Percentiles rank a stretch among this genome's conserved stretches.
phyloP scores from a whole-genome alignment of 1,140 invertebrate genomes.

The Magallana ariakensis region DNA sequence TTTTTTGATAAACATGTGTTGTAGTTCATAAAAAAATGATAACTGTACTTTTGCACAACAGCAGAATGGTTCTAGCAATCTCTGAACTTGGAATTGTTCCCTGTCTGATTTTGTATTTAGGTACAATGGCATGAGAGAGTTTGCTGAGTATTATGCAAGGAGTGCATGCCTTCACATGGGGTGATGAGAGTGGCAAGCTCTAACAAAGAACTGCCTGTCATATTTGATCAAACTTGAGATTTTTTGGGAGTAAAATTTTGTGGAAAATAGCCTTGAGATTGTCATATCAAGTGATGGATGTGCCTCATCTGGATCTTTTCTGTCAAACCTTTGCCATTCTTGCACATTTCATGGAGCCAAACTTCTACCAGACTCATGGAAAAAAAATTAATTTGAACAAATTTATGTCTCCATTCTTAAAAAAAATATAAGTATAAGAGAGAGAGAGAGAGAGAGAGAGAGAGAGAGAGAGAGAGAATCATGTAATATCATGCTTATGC shows the following conservation, averaged over 20 bases:
- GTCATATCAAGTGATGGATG: not conserved
- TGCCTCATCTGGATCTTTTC: not conserved
- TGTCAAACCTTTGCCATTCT: conserved; percentile 8
- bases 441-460: too few species aligned
- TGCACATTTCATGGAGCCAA: not conserved
- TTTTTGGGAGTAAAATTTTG: not conserved
- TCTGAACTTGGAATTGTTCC: not conserved
- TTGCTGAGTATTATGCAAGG: conserved; percentile 32
- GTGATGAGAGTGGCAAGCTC: not conserved
- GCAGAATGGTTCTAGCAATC: not conserved
- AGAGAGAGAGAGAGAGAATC: too few species aligned
- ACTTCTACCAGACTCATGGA: not conserved
- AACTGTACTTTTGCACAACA: not conserved
- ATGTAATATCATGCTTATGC: too few species aligned
- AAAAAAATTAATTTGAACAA: not conserved
- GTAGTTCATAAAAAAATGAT: too few species aligned
- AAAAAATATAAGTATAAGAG: too few species aligned
- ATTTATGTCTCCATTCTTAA: not conserved
- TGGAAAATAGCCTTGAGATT: not conserved
- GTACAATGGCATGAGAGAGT: conserved; percentile 21
- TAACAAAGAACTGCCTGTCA: conserved; percentile 11
- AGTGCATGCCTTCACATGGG: conserved; percentile 6
- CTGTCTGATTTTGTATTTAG: conserved; percentile 7
- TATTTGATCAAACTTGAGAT: not conserved
- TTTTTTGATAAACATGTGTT: too few species aligned